Base-by-base conservation (phyloP, 2,113 vertebrate genomes). In the Caretta caretta region DNA sequence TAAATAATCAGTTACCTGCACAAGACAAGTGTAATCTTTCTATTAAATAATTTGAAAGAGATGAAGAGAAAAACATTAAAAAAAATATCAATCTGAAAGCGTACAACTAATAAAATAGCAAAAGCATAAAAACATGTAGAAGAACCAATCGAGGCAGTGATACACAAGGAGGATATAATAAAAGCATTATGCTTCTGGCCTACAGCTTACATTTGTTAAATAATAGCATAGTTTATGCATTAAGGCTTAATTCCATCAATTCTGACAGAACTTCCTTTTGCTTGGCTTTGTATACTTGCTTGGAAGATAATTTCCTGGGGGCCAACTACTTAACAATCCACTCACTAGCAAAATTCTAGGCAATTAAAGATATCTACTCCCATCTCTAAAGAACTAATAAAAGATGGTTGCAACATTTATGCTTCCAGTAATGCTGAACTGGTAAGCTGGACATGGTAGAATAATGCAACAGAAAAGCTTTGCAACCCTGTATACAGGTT, bases 121-220 rank as follows among this genome's bases (percentile, higher is more conserved):
- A 95, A 85, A 50, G 57, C 6, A 54, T 93, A 86, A 2, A 14
- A 90, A 90, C 5, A 83, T 48, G 88, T 79, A 88, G 35, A 86
- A 82, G 1, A 7, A 84, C 75, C 8, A 11, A 81, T 0, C 27
- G 54, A 86, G 56, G 93, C 9, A 85, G 50, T 1, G 0, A 1
- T 76, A 38, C 90, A 90, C 11, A 4, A 87, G 17, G 17, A 80
- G 90, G 49, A 93, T 83, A 83, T 83, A 91, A 85, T 29, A 88
- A 93, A 88, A 93, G 3, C 35, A 93, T 83, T 29, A 78, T 48
- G 86, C 31, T 91, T 25, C 22, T 93, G 92, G 65, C 46, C 59
- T 89, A 79, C 1, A 1, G 57, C 0, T 0, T 20, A 54, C 5
- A 57, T 0, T 0, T 35, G 16, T 46, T 83, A 84, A 49, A 81